Percentiles rank a stretch among this genome's conserved stretches.
phyloP scores from a whole-genome alignment of 1,140 invertebrate species.

The Cyphomyrmex costatus region DNA sequence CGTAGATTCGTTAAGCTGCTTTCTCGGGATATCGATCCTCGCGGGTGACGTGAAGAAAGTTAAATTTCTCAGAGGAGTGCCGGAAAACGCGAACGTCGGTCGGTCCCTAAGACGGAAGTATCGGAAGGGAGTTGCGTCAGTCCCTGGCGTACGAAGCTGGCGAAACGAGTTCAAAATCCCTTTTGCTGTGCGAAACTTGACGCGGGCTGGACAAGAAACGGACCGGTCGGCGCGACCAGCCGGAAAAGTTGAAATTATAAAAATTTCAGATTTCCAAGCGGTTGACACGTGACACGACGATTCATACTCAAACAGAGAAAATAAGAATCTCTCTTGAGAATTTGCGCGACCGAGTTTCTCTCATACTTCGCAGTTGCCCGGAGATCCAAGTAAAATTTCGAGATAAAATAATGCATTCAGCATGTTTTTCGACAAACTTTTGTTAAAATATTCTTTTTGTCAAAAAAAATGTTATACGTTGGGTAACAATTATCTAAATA shows the following conservation, averaged over 20 bases:
- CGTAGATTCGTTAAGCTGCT: conserved; percentile 68
- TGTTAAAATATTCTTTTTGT: neutral
- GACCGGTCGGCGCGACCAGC: conserved; percentile 49
- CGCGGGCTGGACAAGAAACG: conserved; percentile 51
- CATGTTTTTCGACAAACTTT: neutral
- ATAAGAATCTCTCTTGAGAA: conserved; percentile 49
- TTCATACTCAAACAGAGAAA: conserved; percentile 63
- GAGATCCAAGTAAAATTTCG: conserved; percentile 39
- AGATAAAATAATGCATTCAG: conserved; percentile 11
- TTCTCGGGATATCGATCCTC: conserved; percentile 73
- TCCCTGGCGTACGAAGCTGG: conserved; percentile 57
- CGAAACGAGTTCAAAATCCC: conserved; percentile 77
- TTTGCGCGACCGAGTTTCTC: conserved; percentile 39
- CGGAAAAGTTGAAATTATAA: conserved; percentile 81
- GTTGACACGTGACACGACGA: conserved; percentile 71
- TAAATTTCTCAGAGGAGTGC: conserved; percentile 80
- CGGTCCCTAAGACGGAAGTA: conserved; percentile 53
- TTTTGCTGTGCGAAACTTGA: conserved; percentile 75
- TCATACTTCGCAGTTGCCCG: neutral
- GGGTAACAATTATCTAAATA: neutral
- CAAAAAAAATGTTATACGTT: neutral
- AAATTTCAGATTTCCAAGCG: conserved; percentile 79
- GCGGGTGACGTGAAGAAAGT: conserved; percentile 72
- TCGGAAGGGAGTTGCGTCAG: conserved; percentile 40
- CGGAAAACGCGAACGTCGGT: conserved; percentile 64